Conservation (phyloP, 2,113 vertebrate genomes). For the Lontra canadensis region DNA sequence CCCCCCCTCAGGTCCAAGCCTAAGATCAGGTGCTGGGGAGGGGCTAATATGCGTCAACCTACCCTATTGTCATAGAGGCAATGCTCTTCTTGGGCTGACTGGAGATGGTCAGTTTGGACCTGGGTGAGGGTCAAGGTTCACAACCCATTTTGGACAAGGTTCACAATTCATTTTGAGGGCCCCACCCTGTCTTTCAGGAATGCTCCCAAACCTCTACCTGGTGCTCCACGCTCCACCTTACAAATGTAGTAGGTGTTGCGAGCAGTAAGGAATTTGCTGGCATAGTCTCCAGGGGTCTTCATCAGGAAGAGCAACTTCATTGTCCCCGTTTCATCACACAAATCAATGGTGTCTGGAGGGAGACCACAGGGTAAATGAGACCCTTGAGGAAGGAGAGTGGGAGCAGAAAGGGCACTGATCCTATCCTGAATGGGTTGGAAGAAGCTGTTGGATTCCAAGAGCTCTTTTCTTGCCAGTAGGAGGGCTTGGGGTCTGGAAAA, state of each 20-base stretch:
- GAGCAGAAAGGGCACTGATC: neutral
- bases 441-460: neutral
- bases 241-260: constrained; percentile 75
- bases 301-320: constrained; percentile 82
- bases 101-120: neutral
- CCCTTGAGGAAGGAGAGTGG: neutral
- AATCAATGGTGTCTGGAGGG: constrained; percentile 77
- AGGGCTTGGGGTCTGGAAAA: neutral
- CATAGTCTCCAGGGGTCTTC: constrained; percentile 67
- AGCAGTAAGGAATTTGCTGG: constrained; percentile 70
- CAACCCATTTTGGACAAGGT: neutral
- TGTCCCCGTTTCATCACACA: constrained; percentile 81
- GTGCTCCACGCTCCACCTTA: constrained; percentile 49
- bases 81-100: neutral
- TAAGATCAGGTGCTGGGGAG: neutral
- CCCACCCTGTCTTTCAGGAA: constrained; percentile 20
- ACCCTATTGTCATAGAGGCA: neutral
- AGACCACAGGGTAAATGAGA: constrained; percentile 4
- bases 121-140: neutral
- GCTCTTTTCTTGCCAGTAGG: neutral
- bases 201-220: constrained; percentile 31
- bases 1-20: neutral
- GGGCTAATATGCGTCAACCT: neutral
- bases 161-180: neutral
- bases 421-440: neutral